Percentiles rank a stretch among this genome's conserved stretches.
Conservation (phyloP, 2,113 vertebrate species). For the Lanius ludovicianus region DNA sequence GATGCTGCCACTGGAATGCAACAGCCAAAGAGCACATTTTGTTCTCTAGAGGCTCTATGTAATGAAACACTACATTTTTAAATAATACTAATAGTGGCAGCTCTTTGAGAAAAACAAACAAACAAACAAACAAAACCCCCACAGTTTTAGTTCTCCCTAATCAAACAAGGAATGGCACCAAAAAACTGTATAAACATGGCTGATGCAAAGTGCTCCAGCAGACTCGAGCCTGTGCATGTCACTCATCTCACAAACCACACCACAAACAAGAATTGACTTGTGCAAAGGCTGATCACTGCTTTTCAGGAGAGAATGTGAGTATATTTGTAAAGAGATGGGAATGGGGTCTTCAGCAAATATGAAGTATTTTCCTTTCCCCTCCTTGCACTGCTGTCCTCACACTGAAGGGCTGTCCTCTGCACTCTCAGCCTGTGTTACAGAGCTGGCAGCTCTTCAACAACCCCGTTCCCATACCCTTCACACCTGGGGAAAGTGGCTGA, state of each 20-base stretch:
- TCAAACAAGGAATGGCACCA: background rate
- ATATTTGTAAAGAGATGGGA: background rate
- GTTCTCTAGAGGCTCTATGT: background rate
- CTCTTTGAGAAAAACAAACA: background rate
- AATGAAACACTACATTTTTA: background rate
- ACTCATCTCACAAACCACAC: background rate
- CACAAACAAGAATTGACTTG: background rate
- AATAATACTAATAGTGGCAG: background rate
- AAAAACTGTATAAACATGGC: background rate
- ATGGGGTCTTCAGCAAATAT: background rate
- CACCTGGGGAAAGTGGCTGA: background rate
- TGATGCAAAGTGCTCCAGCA: background rate
- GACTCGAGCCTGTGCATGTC: rapidly evolving
- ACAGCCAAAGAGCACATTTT: background rate
- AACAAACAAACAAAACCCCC: background rate
- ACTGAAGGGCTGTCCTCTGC: background rate
- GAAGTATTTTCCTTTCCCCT: background rate
- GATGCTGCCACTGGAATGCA: background rate
- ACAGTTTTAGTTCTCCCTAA: background rate
- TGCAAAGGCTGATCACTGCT: background rate
- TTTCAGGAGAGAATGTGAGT: background rate
- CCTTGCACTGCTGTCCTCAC: background rate
- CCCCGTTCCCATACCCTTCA: background rate
- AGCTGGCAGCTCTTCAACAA: background rate
- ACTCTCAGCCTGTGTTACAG: background rate